Base-by-base conservation (phyloP, 2,888 invertebrate genomes). In the Heliconius ethilla region DNA sequence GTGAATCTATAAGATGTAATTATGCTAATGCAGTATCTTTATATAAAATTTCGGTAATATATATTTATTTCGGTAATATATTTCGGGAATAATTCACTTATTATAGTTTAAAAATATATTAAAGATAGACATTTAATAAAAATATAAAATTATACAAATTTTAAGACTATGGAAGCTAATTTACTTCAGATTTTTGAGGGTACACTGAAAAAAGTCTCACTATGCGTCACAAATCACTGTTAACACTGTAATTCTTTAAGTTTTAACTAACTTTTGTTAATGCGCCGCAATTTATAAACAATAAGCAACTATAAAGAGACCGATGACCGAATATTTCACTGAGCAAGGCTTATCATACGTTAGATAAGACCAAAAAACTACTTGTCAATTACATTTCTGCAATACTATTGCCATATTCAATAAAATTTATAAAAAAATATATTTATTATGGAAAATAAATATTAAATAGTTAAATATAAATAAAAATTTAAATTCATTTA, bases 261-360 rank as follows among this genome's bases (percentile, higher is more conserved):
- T 33, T 15, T 55, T 33, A 59, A 33, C 15, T 0, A 59, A 33
- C n/a, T 55, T 59, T 33, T 72, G 29, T 25, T 18, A 33, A 66
- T 37, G 13, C 70, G 33, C 82, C 79, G 83, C 76, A 78, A 70
- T 73, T 76, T 66, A 74, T 76, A 59, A 29, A 76, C 72, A 37
- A 72, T 76, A 81, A 77, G 18, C 70, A 78, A 80, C 79, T 82
- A 78, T 79, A 67, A 65, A 72, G 62, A 76, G 70, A 67, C 70
- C 79, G 75, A 79, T 87, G 86, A 84, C 85, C 86, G 87, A 82
- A 86, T 89, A 89, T 90, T 89, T 91, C 22, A 90, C 90, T 87
- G 88, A 88, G 88, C 88, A 84, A 84, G 85, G 86, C 86, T 92
- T 93, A 93, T 93, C 93, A 90, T 89, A 70, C 91, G 88, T 83